A percentile compares a stretch with the other conserved stretches of the same genome.
phyloP scores from a whole-genome alignment of 2,113 vertebrate species.

The Caracal caracal region DNA sequence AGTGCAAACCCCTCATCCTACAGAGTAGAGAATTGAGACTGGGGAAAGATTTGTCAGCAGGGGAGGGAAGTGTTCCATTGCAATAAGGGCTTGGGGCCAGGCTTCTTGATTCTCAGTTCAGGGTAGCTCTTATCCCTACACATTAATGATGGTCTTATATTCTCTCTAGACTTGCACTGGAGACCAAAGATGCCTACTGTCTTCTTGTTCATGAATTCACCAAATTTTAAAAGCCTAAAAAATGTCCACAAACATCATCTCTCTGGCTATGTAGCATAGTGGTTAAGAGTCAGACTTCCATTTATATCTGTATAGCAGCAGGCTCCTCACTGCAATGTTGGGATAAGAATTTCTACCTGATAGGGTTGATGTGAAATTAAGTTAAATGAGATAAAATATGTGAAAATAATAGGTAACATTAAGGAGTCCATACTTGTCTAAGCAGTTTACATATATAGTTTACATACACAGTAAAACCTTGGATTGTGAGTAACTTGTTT shows the following conservation, averaged over 20 bases:
- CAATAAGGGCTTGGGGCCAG: neutral
- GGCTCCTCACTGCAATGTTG: neutral
- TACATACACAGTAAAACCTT: neutral
- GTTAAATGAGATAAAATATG: neutral
- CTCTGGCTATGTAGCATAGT: neutral
- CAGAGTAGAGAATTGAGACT: neutral
- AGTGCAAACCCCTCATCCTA: neutral
- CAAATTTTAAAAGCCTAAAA: neutral
- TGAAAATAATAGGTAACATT: neutral
- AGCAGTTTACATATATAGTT: neutral
- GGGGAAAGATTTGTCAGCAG: too few relatives aligned
- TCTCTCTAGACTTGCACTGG: neutral
- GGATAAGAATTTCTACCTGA: neutral
- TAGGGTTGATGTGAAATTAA: neutral
- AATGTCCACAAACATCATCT: neutral
- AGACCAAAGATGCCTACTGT: neutral
- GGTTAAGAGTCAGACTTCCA: neutral
- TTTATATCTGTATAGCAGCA: conserved; percentile 11
- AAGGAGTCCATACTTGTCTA: neutral
- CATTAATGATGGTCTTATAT: neutral
- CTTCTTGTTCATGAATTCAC: neutral
- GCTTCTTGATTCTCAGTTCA: neutral
- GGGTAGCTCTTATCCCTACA: neutral
- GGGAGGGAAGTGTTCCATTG: neutral
- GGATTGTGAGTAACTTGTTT: too few relatives aligned